Conservation (phyloP, 2,113 vertebrate genomes). For the Crocuta crocuta region DNA sequence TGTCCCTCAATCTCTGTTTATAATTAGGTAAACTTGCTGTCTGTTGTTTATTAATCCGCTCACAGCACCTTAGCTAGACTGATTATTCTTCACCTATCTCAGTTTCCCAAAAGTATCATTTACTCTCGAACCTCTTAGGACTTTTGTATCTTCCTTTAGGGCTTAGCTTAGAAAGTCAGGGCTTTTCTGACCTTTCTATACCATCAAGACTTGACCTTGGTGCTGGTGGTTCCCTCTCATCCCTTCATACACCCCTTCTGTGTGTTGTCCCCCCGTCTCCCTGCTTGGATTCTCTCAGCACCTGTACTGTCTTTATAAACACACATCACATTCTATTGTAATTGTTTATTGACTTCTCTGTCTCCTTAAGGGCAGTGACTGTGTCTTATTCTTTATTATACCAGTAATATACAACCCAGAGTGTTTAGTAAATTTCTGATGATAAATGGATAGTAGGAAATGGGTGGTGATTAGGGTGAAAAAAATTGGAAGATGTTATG, state of each 20-base stretch:
- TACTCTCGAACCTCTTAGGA: not conserved
- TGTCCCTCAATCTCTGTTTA: not conserved
- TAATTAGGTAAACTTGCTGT: not conserved
- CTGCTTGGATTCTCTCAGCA: not conserved
- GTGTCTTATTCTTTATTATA: not conserved
- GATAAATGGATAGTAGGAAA: not conserved
- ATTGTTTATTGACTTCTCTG: not conserved
- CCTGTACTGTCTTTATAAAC: not conserved
- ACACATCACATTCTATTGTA: not conserved
- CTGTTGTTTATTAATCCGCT: not conserved
- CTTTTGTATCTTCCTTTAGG: not conserved
- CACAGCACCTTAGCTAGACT: not conserved
- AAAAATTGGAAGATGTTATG: not conserved
- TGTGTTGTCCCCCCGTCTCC: not conserved
- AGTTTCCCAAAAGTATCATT: not conserved
- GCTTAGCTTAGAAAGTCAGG: not conserved
- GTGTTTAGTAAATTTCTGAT: not conserved
- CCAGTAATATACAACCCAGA: not conserved
- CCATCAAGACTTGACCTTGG: not conserved
- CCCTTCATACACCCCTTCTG: not conserved
- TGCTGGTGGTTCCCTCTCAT: not conserved
- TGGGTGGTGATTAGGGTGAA: not conserved
- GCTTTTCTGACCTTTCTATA: not conserved
- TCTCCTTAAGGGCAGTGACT: not conserved
- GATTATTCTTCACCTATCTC: not conserved